Base-by-base conservation (phyloP, 2,888 invertebrate genomes). In the Archaeoteleia sp. region DNA sequence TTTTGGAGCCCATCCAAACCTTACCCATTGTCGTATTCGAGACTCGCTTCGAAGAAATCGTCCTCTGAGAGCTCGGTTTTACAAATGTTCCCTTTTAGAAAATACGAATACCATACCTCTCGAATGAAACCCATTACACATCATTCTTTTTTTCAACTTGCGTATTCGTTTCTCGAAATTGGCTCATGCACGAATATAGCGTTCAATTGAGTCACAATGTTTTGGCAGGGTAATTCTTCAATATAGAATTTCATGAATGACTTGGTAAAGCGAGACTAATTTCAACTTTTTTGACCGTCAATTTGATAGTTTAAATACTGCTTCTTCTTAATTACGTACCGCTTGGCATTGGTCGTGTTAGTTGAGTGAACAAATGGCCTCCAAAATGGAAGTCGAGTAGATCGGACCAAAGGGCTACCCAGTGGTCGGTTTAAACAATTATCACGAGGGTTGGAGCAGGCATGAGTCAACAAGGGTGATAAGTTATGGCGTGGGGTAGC, bases 391-490 rank as follows among this genome's bases (percentile, higher is more conserved):
- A 70, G 75, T 74, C 71, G 77, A 77, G 78, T 75, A 71, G 67
- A 74, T 73, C 72, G 75, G 78, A 74, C 75, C 76, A 74, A 80
- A 80, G 76, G 81, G 79, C 74, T 77, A 77, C 75, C 78, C 80
- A 78, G 79, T 76, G 82, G 82, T 81, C 81, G 79, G 80, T 84
- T 84, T 83, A 84, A 83, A 84, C 84, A 84, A 84, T 84, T 84
- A 84, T 84, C 83, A 81, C 83, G 75, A 81, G 82, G 81, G 82
- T 79, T 76, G 75, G 73, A 72, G 74, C 74, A 73, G 73, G 73
- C 73, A 73, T 71, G 74, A 80, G 77, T 78, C 77, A 80, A 78
- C 80, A 76, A 74, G 81, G 82, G 81, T 79, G 82, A 79, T 84
- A 82, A 84, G 80, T 84, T 83, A 83, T 84, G 73, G 80, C 81